Evolutionary conservation across 2,113 vertebrate species (phyloP).

Genomic region (Motacilla alba): DNA sequence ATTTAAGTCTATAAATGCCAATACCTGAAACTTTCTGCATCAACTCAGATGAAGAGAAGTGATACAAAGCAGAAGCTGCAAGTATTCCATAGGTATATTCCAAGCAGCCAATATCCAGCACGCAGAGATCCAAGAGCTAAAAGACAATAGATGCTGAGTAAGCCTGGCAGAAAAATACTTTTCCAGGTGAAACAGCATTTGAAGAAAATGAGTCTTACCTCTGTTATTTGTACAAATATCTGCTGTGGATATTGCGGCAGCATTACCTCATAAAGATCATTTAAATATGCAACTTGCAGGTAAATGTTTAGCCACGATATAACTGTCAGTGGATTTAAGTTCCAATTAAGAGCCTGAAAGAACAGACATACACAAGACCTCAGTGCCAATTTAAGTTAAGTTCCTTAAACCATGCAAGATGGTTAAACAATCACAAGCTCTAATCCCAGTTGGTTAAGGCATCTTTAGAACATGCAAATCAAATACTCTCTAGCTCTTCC

Average conservation of each 20-base stretch:
- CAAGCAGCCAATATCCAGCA: constrained; percentile 86
- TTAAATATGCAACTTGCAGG: constrained; percentile 94
- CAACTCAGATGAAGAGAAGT: constrained; percentile 91
- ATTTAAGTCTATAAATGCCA: not conserved
- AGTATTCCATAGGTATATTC: constrained; percentile 88
- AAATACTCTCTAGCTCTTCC: not conserved
- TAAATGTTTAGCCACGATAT: constrained; percentile 97
- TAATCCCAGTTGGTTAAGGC: not conserved
- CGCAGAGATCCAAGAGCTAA: constrained; percentile 91
- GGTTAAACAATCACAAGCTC: not conserved
- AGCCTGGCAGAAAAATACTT: not conserved
- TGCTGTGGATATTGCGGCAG: constrained; percentile 88
- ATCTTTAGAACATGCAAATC: not conserved
- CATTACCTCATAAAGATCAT: constrained; percentile 76
- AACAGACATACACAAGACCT: not conserved
- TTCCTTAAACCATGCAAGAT: not conserved
- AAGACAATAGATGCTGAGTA: not conserved
- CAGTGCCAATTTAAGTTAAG: not conserved
- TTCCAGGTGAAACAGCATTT: not conserved
- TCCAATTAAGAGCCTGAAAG: constrained; percentile 91
- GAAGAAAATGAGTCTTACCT: constrained; percentile 72
- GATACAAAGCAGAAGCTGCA: constrained; percentile 92
- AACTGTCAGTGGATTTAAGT: constrained; percentile 87
- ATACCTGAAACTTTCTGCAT: constrained; percentile 93
- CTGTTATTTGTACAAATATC: constrained; percentile 89